phyloP scores from a whole-genome alignment of 2,888 invertebrate species.

The Anoncus sp. region DNA sequence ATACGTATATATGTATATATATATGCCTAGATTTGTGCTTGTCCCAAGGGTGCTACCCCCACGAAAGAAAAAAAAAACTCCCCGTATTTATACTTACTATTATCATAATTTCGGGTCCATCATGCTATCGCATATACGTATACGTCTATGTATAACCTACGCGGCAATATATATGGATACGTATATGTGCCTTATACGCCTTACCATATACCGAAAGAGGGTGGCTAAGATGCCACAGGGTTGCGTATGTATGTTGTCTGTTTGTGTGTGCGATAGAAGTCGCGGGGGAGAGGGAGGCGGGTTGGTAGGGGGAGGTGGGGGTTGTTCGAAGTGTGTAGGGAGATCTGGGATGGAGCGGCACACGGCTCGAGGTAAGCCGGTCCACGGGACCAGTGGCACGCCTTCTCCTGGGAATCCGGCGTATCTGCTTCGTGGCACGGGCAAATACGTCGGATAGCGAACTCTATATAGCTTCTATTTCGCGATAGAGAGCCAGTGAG shows the following conservation, averaged over 20 bases:
- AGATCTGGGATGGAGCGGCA: constrained; percentile 41
- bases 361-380: constrained; percentile 77
- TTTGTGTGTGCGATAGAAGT: constrained; percentile 33
- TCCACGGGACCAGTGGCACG: constrained; percentile 79
- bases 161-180: neutral
- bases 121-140: constrained; percentile 9
- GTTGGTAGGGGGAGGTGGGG: constrained; percentile 47
- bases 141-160: constrained; percentile 1
- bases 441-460: constrained; percentile 78
- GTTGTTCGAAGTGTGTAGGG: constrained; percentile 43
- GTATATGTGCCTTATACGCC: neutral
- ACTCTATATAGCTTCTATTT: constrained; percentile 74
- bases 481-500: constrained; percentile 69
- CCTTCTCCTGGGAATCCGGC: constrained; percentile 79
- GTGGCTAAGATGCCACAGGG: constrained; percentile 49
- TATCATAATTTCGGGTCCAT: constrained; percentile 58
- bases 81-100: constrained; percentile 37
- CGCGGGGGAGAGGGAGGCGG: constrained; percentile 57
- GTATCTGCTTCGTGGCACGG: constrained; percentile 78
- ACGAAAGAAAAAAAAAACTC: constrained; percentile 20
- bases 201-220: constrained; percentile 24
- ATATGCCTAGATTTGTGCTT: constrained; percentile 13
- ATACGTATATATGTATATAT: neutral
- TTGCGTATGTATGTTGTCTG: constrained; percentile 28
- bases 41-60: constrained; percentile 4